phyloP scores from a whole-genome alignment of 2,113 vertebrate species.

The Grus americana region DNA sequence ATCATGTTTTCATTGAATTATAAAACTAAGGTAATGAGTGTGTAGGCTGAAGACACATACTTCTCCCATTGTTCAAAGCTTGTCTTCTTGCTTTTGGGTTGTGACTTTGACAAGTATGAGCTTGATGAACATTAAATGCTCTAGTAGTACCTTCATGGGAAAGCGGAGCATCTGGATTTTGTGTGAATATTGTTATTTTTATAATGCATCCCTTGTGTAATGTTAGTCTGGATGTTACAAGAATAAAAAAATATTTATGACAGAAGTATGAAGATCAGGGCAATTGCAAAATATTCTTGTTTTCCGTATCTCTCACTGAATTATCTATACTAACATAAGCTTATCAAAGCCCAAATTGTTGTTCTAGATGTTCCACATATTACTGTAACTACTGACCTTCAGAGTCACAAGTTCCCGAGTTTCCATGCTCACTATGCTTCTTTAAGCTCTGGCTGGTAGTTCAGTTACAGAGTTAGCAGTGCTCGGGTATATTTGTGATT shows the following conservation, averaged over 20 bases:
- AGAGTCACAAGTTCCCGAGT: background rate
- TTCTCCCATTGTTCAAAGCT: conserved; percentile 53
- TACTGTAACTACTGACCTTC: background rate
- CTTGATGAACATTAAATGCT: conserved; percentile 39
- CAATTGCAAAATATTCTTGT: background rate
- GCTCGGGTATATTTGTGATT: background rate
- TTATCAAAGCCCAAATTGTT: background rate
- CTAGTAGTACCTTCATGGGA: background rate
- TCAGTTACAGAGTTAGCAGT: background rate
- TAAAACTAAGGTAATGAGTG: conserved; percentile 52
- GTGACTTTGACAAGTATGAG: conserved; percentile 61
- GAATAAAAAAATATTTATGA: background rate
- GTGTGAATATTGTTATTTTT: conserved; percentile 19
- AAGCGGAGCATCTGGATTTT: conserved; percentile 17
- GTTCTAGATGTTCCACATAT: background rate
- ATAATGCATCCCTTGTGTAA: background rate
- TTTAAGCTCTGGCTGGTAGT: background rate
- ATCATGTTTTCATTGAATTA: conserved; percentile 29
- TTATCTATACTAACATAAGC: background rate
- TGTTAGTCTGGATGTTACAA: background rate
- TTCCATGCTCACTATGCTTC: background rate
- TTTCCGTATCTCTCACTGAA: background rate
- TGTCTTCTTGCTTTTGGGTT: conserved; percentile 40
- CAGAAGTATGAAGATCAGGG: background rate
- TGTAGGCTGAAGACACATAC: conserved; percentile 54